Percentiles rank a stretch among this genome's conserved stretches.
These are phyloP conservation scores for Plodia interpunctella DNA, from an alignment of 1,140 invertebrate genomes.

Conservation along the genomic window DNA sequence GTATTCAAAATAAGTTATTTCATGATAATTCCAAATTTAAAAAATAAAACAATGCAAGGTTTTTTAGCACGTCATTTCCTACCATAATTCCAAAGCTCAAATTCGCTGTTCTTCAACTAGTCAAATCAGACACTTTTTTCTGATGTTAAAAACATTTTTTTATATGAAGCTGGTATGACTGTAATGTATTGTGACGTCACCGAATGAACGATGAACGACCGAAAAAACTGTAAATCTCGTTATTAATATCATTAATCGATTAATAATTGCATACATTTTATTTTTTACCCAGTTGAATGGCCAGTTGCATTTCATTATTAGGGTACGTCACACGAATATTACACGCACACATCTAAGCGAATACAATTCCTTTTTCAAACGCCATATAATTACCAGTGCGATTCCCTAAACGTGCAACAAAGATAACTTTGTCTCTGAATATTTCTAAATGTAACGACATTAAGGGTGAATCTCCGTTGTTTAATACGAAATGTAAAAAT, in stretches of 20 bases:
- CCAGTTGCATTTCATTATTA: conserved; percentile 11
- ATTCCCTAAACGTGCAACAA: conserved; percentile 37
- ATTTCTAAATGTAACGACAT: conserved; percentile 17
- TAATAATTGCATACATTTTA: too few relatives aligned
- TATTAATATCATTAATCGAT: too few relatives aligned
- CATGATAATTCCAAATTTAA: not conserved
- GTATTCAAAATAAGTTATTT: too few relatives aligned
- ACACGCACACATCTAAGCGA: conserved; percentile 12
- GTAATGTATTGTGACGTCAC: too few relatives aligned
- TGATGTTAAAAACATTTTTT: too few relatives aligned
- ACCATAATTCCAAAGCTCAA: conserved; percentile 11
- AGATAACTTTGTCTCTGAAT: conserved; percentile 14
- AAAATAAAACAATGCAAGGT: not conserved
- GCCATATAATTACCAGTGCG: conserved; percentile 41
- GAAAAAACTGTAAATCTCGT: too few relatives aligned
- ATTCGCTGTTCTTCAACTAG: too few relatives aligned
- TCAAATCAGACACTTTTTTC: too few relatives aligned
- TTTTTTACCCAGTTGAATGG: too few relatives aligned
- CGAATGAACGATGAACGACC: too few relatives aligned
- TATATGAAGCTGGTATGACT: too few relatives aligned
- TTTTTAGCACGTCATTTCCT: not conserved
- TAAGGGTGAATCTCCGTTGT: conserved; percentile 35
- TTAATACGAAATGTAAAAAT: conserved; percentile 32
- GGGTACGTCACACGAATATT: not conserved
- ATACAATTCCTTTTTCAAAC: conserved; percentile 54